A percentile compares a stretch with the other conserved stretches of the same genome.
Conservation (phyloP, 2,797 vertebrate species). For the Geotrypetes seraphini region DNA sequence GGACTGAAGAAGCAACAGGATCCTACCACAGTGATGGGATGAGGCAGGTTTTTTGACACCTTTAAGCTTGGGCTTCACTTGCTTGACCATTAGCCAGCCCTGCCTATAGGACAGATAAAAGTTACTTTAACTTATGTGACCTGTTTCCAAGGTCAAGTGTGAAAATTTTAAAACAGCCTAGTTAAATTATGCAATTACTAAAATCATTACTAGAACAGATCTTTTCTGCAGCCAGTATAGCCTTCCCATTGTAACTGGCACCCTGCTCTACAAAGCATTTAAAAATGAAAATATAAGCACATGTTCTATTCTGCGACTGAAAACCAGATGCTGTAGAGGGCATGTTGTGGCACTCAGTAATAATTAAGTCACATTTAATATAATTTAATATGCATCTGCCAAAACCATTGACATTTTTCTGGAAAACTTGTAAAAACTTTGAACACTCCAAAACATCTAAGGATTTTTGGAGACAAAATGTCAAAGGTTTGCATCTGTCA, state of each 20-base stretch:
- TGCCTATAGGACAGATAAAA: slow-evolving; percentile 45
- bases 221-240: slow-evolving; percentile 70
- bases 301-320: slow-evolving; percentile 35
- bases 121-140: slow-evolving; percentile 60
- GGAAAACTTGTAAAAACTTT: slow-evolving; percentile 48
- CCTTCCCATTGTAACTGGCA: slow-evolving; percentile 67
- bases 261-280: slow-evolving; percentile 40
- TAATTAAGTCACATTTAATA: slow-evolving; percentile 51
- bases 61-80: no score
- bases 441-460: slow-evolving; percentile 42
- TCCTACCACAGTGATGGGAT: no score
- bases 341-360: slow-evolving; percentile 40
- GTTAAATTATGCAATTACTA: slow-evolving; percentile 84
- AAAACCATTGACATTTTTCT: slow-evolving; percentile 51
- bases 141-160: slow-evolving; percentile 68
- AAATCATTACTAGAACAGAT: slow-evolving; percentile 70
- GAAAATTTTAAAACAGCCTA: slow-evolving; percentile 79
- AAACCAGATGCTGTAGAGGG: slow-evolving; percentile 68
- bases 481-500: slow-evolving; percentile 63
- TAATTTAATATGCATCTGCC: slow-evolving; percentile 65
- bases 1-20: no score
- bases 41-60: no score
- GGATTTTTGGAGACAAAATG: slow-evolving; percentile 62
- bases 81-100: no score
- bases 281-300: slow-evolving; percentile 30